Percentiles rank a stretch among this genome's conserved stretches.
phyloP scores from a whole-genome alignment of 2,888 invertebrate genomes.

The Physocephala rufipes region DNA sequence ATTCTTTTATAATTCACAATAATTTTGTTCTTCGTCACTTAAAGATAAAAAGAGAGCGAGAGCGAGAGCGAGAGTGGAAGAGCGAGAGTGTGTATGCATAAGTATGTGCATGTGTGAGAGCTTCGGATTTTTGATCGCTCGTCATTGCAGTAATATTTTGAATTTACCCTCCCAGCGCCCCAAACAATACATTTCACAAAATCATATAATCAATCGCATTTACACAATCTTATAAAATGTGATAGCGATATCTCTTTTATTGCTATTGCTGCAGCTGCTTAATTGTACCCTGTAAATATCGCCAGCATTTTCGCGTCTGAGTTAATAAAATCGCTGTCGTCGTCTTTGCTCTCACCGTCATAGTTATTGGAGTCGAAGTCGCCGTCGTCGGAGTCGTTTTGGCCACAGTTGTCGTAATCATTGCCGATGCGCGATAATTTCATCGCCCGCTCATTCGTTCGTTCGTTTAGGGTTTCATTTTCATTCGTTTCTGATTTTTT shows the following conservation, averaged over 20 bases:
- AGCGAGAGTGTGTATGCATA: no score
- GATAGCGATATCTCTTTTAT: not conserved
- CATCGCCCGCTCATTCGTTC: no score
- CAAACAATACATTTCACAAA: conserved; percentile 12
- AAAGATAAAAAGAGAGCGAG: no score
- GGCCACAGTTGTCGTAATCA: not conserved
- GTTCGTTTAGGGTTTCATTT: conserved; percentile 10
- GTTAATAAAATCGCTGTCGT: conserved; percentile 4
- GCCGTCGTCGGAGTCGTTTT: not conserved
- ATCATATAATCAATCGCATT: not conserved
- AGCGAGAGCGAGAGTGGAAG: no score
- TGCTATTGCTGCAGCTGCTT: no score
- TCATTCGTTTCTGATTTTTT: conserved; percentile 10
- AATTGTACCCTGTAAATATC: no score
- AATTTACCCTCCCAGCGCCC: not conserved
- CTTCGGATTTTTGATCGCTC: conserved; percentile 32
- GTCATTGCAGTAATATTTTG: not conserved
- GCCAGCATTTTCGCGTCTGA: no score
- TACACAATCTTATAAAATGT: conserved; percentile 17
- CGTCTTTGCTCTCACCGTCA: not conserved
- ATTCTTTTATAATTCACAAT: conserved; percentile 31
- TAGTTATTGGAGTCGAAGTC: conserved; percentile 15
- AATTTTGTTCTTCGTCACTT: conserved; percentile 26
- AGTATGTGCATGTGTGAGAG: no score
- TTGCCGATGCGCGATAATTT: conserved; percentile 25